These are phyloP conservation scores for Stylophora pistillata DNA, from an alignment of 64 coral and sea anemone species.

Conservation along the genomic window DNA sequence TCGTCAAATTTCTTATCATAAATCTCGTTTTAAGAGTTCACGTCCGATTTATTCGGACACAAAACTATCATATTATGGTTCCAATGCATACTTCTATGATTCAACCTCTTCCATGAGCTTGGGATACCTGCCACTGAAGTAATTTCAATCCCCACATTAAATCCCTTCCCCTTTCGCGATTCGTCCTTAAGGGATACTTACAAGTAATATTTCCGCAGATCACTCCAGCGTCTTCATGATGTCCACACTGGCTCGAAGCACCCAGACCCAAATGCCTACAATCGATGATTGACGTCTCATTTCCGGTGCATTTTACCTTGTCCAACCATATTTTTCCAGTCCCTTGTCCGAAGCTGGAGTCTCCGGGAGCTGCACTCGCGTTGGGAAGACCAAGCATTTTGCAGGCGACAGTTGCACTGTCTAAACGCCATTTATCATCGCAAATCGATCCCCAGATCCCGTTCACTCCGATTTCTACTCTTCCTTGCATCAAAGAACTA, in stretches of 20 bases:
- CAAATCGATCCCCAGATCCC: conserved; percentile 48
- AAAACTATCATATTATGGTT: too few relatives aligned
- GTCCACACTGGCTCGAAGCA: not conserved
- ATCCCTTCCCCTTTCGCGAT: too few relatives aligned
- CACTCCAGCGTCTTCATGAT: conserved; percentile 42
- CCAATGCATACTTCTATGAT: too few relatives aligned
- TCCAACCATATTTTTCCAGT: conserved; percentile 32
- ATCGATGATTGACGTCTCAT: conserved; percentile 42
- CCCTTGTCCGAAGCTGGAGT: conserved; percentile 40
- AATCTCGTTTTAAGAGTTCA: too few relatives aligned
- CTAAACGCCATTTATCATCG: conserved; percentile 31
- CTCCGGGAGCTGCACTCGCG: conserved; percentile 5
- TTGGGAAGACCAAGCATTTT: conserved; percentile 34
- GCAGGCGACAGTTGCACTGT: conserved; percentile 36
- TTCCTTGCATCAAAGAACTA: not conserved
- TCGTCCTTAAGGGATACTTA: not conserved
- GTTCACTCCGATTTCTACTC: conserved; percentile 21
- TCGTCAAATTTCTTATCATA: too few relatives aligned
- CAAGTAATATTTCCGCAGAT: conserved; percentile 38
- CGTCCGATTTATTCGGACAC: too few relatives aligned
- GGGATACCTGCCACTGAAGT: too few relatives aligned
- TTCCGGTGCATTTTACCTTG: conserved; percentile 24
- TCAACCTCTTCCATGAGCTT: too few relatives aligned
- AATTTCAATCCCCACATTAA: too few relatives aligned
- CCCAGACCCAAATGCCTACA: conserved; percentile 15